Base-by-base conservation (phyloP, 2,113 vertebrate genomes). In the Phrynocephalus versicolor region DNA sequence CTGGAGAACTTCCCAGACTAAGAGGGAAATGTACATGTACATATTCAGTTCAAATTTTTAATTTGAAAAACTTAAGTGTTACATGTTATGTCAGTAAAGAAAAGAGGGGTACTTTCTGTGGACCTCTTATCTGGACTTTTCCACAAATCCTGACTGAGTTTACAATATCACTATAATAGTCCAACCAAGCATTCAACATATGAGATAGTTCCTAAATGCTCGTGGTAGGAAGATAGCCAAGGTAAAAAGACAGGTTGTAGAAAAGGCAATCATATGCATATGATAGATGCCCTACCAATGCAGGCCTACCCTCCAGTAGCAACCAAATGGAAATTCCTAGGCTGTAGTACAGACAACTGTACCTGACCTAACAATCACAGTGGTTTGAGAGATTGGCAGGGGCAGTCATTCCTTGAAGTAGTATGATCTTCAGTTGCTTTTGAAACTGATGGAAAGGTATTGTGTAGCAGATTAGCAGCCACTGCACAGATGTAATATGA, bases 1-100 rank as follows among this genome's bases (percentile, higher is more conserved):
- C 96, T 92, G 69, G 96, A 97, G 93, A 99, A 98, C 93, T 99
- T 98, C 88, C 98, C 98, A 0, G 96, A 97, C 98, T 99, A 91
- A 79, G 91, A 13, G 84, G 90, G 92, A 91, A 0, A 0, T 15
- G 64, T 74, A 55, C 18, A 58, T 78, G 58, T 37, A 82, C 6
- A 19, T 10, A 27, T 55, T 58, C n/a, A 76, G 58, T 35, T 83
- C 87, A 88, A 65, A 64, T 27, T 80, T 80, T 15, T 0, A 37
- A 91, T 62, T 30, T 23, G 67, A 10, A 51, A 14, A 55, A 35
- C 3, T 7, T 69, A 19, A 21, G 25, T 58, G 19, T 27, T 79
- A 33, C 41, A 3, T 80, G 84, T 13, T 37, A 76, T 6, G 57
- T 57, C 64, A 71, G 14, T 30, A 73, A 0, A 1, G 15, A 73